Conservation (phyloP, 2,797 vertebrate species). For the Alcedo atthis region DNA sequence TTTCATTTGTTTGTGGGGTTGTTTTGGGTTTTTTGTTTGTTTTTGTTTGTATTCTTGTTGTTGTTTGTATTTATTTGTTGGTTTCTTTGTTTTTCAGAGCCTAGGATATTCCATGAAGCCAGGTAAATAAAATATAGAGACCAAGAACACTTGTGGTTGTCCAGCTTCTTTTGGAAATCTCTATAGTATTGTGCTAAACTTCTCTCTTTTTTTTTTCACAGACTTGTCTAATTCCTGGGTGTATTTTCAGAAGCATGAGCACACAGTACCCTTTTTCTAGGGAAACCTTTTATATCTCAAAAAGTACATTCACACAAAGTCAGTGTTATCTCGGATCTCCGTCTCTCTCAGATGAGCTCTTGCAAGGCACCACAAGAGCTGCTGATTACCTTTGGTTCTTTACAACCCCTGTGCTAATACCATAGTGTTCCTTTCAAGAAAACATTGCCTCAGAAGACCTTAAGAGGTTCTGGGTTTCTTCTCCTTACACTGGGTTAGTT, state of each 20-base stretch:
- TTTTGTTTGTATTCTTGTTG: neutral
- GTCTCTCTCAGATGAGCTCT: neutral
- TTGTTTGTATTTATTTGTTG: neutral
- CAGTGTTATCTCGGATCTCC: neutral
- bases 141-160: neutral
- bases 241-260: neutral
- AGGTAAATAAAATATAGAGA: neutral
- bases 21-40: neutral
- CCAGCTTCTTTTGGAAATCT: neutral
- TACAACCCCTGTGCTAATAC: neutral
- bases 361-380: neutral
- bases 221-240: neutral
- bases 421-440: neutral
- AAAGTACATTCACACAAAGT: neutral
- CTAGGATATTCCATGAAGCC: neutral
- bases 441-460: neutral
- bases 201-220: neutral
- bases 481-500: accelerated
- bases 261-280: neutral
- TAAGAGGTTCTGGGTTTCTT: neutral
- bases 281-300: neutral
- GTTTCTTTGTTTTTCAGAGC: neutral
- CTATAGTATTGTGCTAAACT: neutral
- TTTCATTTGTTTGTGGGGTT: neutral
- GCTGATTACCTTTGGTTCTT: neutral